Base-by-base conservation (phyloP, 2,888 invertebrate species). In the Ametastegia equiseti region DNA sequence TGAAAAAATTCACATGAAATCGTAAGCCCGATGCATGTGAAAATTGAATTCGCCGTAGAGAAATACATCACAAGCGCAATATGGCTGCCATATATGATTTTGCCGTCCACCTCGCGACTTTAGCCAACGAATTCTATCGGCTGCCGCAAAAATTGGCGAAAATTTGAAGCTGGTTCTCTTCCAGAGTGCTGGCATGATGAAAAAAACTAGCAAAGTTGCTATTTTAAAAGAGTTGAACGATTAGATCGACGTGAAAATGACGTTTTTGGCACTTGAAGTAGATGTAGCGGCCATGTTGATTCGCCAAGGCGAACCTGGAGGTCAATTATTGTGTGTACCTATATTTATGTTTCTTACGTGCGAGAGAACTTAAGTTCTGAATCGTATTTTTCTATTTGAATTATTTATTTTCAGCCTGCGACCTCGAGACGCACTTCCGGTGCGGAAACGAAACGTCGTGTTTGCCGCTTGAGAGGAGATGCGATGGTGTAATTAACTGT, bases 391-490 rank as follows among this genome's bases (percentile, higher is more conserved):
- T 71, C 11, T 71, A 57, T 84, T 39, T 30, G 2, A n/a, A n/a
- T 45, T 45, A 81, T 82, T 83, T 86, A 73, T 88, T 93, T 94
- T 82, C 91, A 96, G 96, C 93, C 83, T 96, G 96, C 88, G 93
- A 96, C 90, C 91, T 94, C 84, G 92, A 93, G 57, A 94, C 94
- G 81, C 94, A 95, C 89, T 96, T 96, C 90, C 95, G 95, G 75
- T 96, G 96, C 88, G 95, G 96, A 69, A 95, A 96, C 86, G 93
- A 93, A 73, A 95, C 96, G 84, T 96, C 96, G 71, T 96, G 96
- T 91, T 93, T 96, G 82, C 92, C 94, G n/a, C 93, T 94, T 83
- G 92, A 92, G n/a, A 95, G 94, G 89, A 93, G 93, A 86, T 96
- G 96, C 90, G 95, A 96, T 88, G 95, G 95, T 50, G 92, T 94